Base-by-base conservation (phyloP, 2,113 vertebrate genomes). In the Gobio gobio region DNA sequence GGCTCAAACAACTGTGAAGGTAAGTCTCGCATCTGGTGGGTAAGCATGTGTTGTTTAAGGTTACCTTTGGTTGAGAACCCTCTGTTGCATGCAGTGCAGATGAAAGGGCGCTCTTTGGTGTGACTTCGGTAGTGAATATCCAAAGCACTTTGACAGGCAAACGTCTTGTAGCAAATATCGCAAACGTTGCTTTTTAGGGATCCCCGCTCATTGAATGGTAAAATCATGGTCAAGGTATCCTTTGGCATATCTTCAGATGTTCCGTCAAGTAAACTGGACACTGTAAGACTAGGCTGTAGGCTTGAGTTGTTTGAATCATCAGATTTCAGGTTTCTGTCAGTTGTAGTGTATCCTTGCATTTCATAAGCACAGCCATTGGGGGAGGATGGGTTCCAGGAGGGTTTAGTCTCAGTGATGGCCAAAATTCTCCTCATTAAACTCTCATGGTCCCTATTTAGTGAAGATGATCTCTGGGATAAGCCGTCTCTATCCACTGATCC, bases 111-210 rank as follows among this genome's bases (percentile, higher is more conserved):
- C 93, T 99, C 98, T 99, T 99, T 99, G 97, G 98, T 99, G 97
- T 99, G 98, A 97, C 98, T 99, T 96, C 98, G 95, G 92, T 99
- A 99, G 94, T 99, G 98, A 95, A 99, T 99, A 95, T 99, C 98
- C 97, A 99, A 98, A 97, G 98, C 98, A 99, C 98, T 99, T 97
- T 99, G 98, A 96, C 98, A 99, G 92, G 98, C 97, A 93, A 99
- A 99, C 45, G 97, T 98, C 94, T 99, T 99, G 93, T 97, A 97
- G 92, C 98, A 99, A 93, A 99, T 98, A 93, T 99, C 97, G 86
- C 98, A 99, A 64, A 96, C 96, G 18, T 98, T 99, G 90, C 97
- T 99, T 93, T 95, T 99, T 92, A 96, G 95, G 92, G 94, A 95
- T 92, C 89, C 96, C 91, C 96, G 95, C 51, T 99, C 97, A 92